Base-by-base conservation (phyloP, 2,888 invertebrate genomes). In the Eudasyphora cyanicolor region DNA sequence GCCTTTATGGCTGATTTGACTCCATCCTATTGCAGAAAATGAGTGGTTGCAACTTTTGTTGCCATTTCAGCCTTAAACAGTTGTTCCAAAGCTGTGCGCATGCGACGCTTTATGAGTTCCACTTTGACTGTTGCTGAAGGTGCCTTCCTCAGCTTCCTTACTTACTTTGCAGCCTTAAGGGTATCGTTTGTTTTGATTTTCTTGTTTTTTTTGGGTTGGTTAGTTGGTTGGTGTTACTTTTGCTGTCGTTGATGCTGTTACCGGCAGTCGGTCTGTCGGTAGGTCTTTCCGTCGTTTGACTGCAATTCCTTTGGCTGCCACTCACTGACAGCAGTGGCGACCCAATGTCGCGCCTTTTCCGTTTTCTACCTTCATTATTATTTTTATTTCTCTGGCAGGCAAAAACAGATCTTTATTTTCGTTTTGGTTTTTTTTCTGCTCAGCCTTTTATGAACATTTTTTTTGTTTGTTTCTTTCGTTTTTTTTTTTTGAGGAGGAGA, bases 291-390 rank as follows among this genome's bases (percentile, higher is more conserved):
- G n/a, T n/a, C n/a, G n/a, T 4, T 8, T 32, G 32, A 32, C 45
- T 42, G 42, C n/a, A n/a, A n/a, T 35, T 67, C 42, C 35, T 27
- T n/a, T n/a, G n/a, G n/a, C n/a, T 51, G 45, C 76, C 27, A 51
- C 79, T 73, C 51, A 77, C 82, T 84, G 85, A 83, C 84, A 86
- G 75, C 78, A 82, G 79, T 85, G 87, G 86, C 87, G 86, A 85
- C 86, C 81, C 17, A 74, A 85, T 85, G 86, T 86, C 86, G 86
- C 86, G 85, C 74, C 85, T 86, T 79, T 78, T 71, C 51, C 80
- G 75, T 74, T 73, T 76, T 76, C 81, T 76, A 71, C 80, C 79
- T 83, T 83, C 78, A 76, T 83, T 82, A 83, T 85, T 85, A 76
- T 85, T 57, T 75, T 82, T 79, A 70, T 80, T 79, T 80, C 84